Evolutionary conservation across 2,113 vertebrate species (phyloP), one percentile per base, ranked within the genome.

Genomic region (Toxostoma redivivum): DNA sequence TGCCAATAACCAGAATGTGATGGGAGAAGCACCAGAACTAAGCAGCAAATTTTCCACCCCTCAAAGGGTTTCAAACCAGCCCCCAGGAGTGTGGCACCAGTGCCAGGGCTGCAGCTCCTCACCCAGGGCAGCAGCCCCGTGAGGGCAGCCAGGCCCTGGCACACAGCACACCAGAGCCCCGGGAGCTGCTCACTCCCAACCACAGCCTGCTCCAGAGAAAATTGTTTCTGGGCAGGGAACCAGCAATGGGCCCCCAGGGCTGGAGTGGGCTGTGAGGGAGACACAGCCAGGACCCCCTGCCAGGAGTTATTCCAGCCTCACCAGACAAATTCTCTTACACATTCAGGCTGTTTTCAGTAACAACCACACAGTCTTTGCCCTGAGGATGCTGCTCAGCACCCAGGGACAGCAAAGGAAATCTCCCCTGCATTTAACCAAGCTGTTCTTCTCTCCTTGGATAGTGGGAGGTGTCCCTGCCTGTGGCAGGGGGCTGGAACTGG

Each of bases 271-370:
- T 90, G 70, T 19, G 18, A 66, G 79, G 28, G 60, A 61, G 71
- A 71, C 74, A 71, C 35, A 71, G 92, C 48, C 83, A 94, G 80
- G 83, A 88, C 94, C 70, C 82, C 77, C 78, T 74, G 64, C 86
- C 86, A 76, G 56, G 3, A 81, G 77, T 6, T 73, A 83, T 81
- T 80, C n/a, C 91, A 77, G 56, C 84, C 33, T 69, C 38, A 30
- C 50, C 84, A 83, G 47, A n/a, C 62, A 81, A 83, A 90, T 77
- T 72, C 83, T 83, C 12, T 33, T 64, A 48, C 80, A 80, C 11
- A 2, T 27, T 48, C 42, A 37, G 64, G 67, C 37, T 88, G 85
- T 65, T 85, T 66, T 45, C 58, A 19, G 57, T 48, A 65, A 82
- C 37, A 91, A 0, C 25, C 71, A 37, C 28, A 51, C 20, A 1